Percentiles rank a stretch among this genome's conserved stretches.
Conservation (phyloP, 2,797 vertebrate genomes). For the Vireo griseus region DNA sequence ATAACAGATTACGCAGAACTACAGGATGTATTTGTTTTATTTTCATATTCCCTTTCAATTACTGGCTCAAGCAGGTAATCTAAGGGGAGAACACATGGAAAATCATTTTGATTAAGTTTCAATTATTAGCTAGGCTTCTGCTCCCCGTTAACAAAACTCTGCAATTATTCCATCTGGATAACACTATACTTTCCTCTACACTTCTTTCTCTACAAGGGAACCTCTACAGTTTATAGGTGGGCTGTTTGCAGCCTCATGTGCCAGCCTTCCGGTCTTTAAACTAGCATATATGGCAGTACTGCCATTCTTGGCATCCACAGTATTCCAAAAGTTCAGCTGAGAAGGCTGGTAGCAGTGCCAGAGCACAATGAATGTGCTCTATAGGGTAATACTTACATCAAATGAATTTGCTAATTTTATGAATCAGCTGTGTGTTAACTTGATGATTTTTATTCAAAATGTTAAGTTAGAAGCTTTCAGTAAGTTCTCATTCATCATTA, state of each 20-base stretch:
- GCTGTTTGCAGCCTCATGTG: background rate
- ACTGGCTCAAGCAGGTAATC: slow-evolving; percentile 20
- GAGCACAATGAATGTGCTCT: background rate
- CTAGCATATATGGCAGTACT: background rate
- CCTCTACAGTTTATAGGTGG: background rate
- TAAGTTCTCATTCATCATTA: background rate
- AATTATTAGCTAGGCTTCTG: background rate
- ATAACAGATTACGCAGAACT: background rate
- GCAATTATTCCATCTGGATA: background rate
- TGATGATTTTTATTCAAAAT: background rate
- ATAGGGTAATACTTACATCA: background rate
- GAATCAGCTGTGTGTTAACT: background rate
- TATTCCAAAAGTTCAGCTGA: background rate
- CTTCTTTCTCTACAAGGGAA: background rate
- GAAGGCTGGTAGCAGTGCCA: background rate
- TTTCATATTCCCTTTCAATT: slow-evolving; percentile 8
- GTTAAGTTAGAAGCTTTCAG: background rate
- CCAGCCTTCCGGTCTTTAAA: background rate
- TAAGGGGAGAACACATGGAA: slow-evolving; percentile 10
- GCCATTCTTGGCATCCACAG: background rate
- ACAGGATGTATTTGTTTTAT: background rate
- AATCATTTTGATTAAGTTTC: slow-evolving; percentile 12
- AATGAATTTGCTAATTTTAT: background rate
- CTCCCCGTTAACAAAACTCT: background rate
- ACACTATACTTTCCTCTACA: background rate